Percentiles rank a stretch among this genome's conserved stretches.
Conservation (phyloP, 2,888 invertebrate species). For the Drosophila lutescens region DNA sequence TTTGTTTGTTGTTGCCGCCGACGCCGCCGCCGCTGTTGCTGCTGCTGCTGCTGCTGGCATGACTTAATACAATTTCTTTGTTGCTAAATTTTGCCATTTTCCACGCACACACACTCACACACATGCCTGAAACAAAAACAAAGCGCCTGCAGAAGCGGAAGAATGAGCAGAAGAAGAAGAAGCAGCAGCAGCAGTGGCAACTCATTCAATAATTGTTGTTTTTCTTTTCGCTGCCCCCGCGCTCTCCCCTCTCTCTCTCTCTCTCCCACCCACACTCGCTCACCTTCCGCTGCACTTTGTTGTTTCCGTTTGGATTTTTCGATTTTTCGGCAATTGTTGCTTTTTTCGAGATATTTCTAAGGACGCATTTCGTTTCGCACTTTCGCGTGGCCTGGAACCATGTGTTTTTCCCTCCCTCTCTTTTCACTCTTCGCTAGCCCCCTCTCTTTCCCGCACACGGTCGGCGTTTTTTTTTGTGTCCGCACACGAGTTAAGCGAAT, state of each 20-base stretch:
- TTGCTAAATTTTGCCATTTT: slow-evolving; percentile 34
- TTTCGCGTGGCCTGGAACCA: slow-evolving; percentile 48
- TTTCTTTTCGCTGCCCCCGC: slow-evolving; percentile 1
- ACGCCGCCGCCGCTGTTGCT: neutral
- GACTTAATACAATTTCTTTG: slow-evolving; percentile 49
- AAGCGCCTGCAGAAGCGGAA: slow-evolving; percentile 26
- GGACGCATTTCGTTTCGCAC: slow-evolving; percentile 52
- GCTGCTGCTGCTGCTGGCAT: slow-evolving; percentile 8
- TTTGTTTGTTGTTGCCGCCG: slow-evolving; percentile 11
- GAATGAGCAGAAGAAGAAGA: slow-evolving; percentile 12
- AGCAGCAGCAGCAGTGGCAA: neutral
- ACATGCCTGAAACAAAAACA: slow-evolving; percentile 31
- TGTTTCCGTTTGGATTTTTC: neutral
- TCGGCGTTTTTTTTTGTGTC: slow-evolving; percentile 22
- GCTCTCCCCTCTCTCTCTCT: neutral
- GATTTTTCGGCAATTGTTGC: neutral
- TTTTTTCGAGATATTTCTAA: slow-evolving; percentile 2
- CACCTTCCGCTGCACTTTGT: slow-evolving; percentile 3
- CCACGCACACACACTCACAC: slow-evolving; percentile 16
- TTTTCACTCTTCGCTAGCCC: neutral
- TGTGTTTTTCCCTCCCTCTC: slow-evolving; percentile 50
- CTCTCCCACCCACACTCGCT: neutral
- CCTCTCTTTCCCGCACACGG: slow-evolving; percentile 10
- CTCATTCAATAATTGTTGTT: slow-evolving; percentile 33
- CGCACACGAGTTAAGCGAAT: slow-evolving; percentile 31